These are phyloP conservation scores for Muntiacus reevesi DNA, from an alignment of 2,113 vertebrate species.

Conservation along the genomic window DNA sequence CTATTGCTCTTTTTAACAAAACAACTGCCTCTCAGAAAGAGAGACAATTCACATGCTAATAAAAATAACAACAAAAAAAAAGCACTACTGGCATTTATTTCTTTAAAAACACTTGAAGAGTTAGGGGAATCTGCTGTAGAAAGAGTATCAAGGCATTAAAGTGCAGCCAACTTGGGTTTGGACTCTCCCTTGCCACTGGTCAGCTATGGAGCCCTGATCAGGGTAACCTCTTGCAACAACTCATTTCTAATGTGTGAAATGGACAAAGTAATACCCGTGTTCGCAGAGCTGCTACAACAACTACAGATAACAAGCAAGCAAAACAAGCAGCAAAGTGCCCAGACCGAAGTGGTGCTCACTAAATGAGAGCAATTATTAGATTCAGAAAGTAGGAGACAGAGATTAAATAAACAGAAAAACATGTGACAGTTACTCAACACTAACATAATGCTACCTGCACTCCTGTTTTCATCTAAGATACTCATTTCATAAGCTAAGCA, in stretches of 20 bases:
- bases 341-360: not conserved
- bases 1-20: not conserved
- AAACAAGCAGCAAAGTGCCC: not conserved
- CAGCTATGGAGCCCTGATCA: not conserved
- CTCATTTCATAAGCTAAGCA: not conserved
- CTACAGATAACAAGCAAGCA: not conserved
- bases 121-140: not conserved
- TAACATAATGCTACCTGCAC: not conserved
- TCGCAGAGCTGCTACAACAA: not conserved
- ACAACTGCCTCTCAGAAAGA: not conserved
- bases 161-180: not conserved
- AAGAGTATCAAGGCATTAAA: not conserved
- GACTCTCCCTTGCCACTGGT: not conserved
- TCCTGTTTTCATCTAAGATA: constrained; percentile 49
- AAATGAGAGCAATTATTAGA: not conserved
- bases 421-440: not conserved
- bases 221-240: not conserved
- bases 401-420: not conserved
- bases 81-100: not conserved
- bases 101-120: not conserved
- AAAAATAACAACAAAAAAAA: not conserved
- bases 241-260: not conserved
- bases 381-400: not conserved
- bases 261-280: not conserved
- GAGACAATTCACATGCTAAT: not conserved